Percentiles rank a stretch among this genome's conserved stretches.
phyloP scores from a whole-genome alignment of 2,888 invertebrate species.

The Erpobdella octoculata region DNA sequence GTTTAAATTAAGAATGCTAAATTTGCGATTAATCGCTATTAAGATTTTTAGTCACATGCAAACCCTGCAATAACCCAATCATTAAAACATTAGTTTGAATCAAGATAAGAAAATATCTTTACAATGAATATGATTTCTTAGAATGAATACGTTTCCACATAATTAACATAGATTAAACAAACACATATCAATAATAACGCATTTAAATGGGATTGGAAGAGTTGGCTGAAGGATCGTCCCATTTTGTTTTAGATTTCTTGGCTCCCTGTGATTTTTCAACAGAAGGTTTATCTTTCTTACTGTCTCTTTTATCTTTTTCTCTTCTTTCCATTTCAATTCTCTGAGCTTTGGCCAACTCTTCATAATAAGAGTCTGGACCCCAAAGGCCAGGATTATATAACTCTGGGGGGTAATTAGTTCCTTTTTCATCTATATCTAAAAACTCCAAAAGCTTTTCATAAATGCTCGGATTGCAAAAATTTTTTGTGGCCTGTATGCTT shows the following conservation, averaged over 20 bases:
- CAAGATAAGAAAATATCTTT: no score
- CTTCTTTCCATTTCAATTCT: constrained; percentile 83
- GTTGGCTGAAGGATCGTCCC: constrained; percentile 7
- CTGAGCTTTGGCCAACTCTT: constrained; percentile 79
- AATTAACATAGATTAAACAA: no score
- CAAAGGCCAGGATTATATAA: constrained; percentile 85
- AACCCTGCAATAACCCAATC: no score
- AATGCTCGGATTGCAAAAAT: constrained; percentile 72
- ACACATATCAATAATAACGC: no score
- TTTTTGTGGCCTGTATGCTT: constrained; percentile 76
- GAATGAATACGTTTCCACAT: no score
- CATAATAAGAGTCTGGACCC: constrained; percentile 85
- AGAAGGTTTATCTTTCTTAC: neutral
- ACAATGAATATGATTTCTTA: no score
- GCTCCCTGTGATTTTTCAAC: constrained; percentile 9
- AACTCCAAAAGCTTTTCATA: constrained; percentile 91
- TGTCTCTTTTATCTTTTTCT: constrained; percentile 65
- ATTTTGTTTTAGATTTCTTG: constrained; percentile 14
- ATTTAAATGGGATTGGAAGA: no score
- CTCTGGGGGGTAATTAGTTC: constrained; percentile 88
- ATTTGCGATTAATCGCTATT: no score
- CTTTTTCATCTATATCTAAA: constrained; percentile 88
- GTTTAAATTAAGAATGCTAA: no score
- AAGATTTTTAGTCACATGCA: no score
- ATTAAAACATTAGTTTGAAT: no score